Percentiles rank a stretch among this genome's conserved stretches.
These are phyloP conservation scores for Macrosiphum euphorbiae DNA, from an alignment of 2,888 invertebrate species.

Conservation along the genomic window DNA sequence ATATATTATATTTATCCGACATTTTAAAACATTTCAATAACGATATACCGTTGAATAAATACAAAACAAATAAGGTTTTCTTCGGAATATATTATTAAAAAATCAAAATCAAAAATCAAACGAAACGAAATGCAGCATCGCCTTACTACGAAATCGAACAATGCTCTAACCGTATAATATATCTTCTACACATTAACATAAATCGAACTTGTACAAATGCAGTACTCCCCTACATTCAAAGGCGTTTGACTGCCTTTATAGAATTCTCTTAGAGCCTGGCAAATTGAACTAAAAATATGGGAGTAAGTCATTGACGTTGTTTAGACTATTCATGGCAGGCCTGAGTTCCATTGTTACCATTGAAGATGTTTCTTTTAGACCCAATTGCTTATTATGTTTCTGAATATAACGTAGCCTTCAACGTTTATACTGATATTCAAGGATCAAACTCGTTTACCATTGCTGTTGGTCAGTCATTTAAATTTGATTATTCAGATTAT, in stretches of 20 bases:
- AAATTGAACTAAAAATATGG: not conserved
- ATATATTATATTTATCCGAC: not conserved
- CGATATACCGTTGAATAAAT: not conserved
- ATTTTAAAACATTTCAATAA: not conserved
- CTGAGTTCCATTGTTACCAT: not conserved
- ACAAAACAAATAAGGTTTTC: not conserved
- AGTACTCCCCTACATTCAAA: not conserved
- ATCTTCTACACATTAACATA: not conserved
- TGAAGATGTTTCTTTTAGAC: not conserved
- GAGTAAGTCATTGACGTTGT: not conserved
- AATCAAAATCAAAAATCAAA: no score
- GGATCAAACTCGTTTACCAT: not conserved
- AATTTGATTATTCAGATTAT: not conserved
- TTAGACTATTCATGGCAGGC: not conserved
- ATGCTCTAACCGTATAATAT: not conserved
- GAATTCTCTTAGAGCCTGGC: not conserved
- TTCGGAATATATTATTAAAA: not conserved
- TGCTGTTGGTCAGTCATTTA: not conserved
- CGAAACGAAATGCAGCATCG: no score
- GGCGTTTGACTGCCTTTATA: not conserved
- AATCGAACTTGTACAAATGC: not conserved
- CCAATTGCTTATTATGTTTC: not conserved
- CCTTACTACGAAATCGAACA: no score
- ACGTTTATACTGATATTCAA: not conserved
- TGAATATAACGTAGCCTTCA: not conserved